Evolutionary conservation across 2,113 vertebrate species (phyloP).

Genomic region (Catagonus wagneri): DNA sequence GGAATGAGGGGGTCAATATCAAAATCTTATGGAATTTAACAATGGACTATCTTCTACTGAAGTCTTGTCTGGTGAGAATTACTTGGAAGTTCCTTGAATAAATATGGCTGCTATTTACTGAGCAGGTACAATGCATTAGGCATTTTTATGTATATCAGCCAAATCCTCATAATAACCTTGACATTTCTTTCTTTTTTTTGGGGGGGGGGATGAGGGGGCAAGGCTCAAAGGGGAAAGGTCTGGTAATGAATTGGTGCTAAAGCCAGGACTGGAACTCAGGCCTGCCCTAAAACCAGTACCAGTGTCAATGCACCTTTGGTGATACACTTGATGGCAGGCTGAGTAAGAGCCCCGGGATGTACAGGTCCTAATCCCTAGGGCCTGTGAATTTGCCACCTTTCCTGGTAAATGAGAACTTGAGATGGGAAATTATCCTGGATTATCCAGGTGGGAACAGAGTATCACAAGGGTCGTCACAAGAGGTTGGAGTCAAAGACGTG

Average conservation of each 20-base stretch:
- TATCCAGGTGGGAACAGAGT: not conserved
- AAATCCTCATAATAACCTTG: not conserved
- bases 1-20: not conserved
- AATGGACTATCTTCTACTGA: not conserved
- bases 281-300: not conserved
- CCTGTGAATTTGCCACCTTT: not conserved
- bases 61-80: not conserved
- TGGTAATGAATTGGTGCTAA: not conserved
- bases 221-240: not conserved
- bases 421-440: not conserved
- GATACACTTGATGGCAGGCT: not conserved
- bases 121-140: not conserved
- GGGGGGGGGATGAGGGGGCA: not conserved
- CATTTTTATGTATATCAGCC: not conserved
- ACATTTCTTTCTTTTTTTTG: not conserved
- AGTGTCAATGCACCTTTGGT: not conserved
- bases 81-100: slow-evolving; percentile 12
- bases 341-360: not conserved
- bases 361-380: not conserved
- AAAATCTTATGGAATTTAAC: not conserved
- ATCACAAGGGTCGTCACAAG: not conserved
- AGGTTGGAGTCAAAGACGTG: not conserved
- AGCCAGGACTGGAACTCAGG: not conserved
- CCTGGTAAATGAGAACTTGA: not conserved
- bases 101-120: not conserved